Conservation (phyloP, 2,113 vertebrate genomes). For the Silurus asotus region DNA sequence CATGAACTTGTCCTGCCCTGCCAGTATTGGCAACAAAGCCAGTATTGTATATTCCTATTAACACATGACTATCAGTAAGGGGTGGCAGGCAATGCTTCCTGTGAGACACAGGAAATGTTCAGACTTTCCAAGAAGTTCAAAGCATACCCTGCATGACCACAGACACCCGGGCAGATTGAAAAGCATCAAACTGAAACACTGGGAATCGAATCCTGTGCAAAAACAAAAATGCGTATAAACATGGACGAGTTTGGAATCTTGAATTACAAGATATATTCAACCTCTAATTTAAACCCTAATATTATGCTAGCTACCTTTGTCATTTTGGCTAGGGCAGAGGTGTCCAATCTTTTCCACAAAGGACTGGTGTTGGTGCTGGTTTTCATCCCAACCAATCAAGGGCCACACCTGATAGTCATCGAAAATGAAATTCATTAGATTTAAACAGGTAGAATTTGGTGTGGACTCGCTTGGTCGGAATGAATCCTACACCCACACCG, state of each 20-base stretch:
- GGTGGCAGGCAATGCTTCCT: not conserved
- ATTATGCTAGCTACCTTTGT: not conserved
- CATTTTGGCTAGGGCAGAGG: not conserved
- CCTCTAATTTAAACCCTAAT: not conserved
- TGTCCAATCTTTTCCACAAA: no score
- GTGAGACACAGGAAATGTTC: not conserved
- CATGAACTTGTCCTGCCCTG: slow-evolving; percentile 22
- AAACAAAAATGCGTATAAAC: not conserved
- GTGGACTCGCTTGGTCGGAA: no score
- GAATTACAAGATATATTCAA: not conserved
- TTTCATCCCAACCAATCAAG: no score
- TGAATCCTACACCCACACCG: no score
- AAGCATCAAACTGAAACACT: not conserved
- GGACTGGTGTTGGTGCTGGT: no score
- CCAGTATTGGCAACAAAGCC: slow-evolving; percentile 13
- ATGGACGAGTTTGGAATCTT: not conserved
- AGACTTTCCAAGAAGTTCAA: not conserved
- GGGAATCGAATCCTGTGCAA: not conserved
- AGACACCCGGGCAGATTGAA: not conserved
- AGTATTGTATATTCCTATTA: slow-evolving; percentile 19
- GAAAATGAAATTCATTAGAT: no score
- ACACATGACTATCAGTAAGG: slow-evolving; percentile 13
- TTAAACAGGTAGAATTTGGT: no score
- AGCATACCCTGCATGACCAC: not conserved
- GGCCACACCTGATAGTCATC: no score